Evolutionary conservation across 2,113 vertebrate species (phyloP).

Genomic region (Macheiramphus alcinus): DNA sequence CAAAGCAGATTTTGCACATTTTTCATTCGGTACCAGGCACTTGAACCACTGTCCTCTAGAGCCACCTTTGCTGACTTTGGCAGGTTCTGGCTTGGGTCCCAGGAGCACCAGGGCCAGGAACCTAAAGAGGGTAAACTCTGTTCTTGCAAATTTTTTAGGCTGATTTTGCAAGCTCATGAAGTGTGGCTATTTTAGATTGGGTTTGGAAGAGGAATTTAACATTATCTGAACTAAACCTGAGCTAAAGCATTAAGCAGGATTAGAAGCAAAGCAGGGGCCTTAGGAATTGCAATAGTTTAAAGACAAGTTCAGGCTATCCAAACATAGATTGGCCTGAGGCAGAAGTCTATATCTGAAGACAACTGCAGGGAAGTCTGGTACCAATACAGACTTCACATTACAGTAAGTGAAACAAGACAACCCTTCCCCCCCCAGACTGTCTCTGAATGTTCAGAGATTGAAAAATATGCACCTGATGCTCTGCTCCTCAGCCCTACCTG

Average conservation of each 20-base stretch:
- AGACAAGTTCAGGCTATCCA: not conserved
- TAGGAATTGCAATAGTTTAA: not conserved
- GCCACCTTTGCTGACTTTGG: not conserved
- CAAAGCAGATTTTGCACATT: not conserved
- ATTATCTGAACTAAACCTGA: not conserved
- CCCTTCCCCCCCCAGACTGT: fast-evolving
- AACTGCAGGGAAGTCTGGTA: not conserved
- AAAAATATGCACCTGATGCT: not conserved
- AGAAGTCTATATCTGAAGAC: not conserved
- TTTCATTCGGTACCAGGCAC: not conserved
- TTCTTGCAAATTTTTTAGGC: not conserved
- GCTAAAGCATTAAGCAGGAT: not conserved
- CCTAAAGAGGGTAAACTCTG: not conserved
- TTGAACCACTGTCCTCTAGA: not conserved
- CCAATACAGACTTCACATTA: not conserved
- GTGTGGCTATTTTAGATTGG: not conserved
- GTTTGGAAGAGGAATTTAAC: not conserved
- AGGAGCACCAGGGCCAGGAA: not conserved
- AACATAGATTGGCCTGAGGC: not conserved
- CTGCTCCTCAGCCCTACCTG: not conserved
- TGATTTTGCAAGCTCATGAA: not conserved
- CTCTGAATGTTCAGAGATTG: not conserved
- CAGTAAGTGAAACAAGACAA: not conserved
- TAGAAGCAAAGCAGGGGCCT: not conserved
- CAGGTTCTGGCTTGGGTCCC: not conserved